A percentile compares a stretch with the other conserved stretches of the same genome.
Conservation (phyloP, 2,113 vertebrate species). For the Laticauda laticaudata region DNA sequence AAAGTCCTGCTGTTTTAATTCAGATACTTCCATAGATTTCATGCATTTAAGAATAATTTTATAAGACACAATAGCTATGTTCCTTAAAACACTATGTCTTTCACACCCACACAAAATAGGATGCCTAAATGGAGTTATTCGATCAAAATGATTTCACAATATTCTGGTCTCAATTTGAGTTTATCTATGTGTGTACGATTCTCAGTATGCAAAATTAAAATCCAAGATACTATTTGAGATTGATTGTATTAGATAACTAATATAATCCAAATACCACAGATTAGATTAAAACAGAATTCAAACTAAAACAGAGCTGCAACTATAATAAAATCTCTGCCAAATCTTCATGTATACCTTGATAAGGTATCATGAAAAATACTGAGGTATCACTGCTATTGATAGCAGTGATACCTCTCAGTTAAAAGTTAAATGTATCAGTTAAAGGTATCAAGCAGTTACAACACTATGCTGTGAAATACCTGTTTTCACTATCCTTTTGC, state of each 20-base stretch:
- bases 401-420: neutral
- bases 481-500: neutral
- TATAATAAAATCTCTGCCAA: neutral
- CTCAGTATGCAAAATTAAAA: constrained; percentile 2
- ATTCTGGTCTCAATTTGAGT: neutral
- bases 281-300: neutral
- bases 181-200: neutral
- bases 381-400: neutral
- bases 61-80: neutral
- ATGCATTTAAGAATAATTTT: constrained; percentile 28
- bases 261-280: neutral
- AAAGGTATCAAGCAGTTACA: neutral
- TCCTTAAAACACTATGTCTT: neutral
- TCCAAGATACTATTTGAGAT: neutral
- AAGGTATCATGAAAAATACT: neutral
- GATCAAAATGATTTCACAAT: constrained; percentile 1
- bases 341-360: neutral
- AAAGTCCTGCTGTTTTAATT: constrained; percentile 39
- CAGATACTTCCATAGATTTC: constrained; percentile 25
- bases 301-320: neutral
- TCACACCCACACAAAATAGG: neutral
- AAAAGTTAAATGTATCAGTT: too few relatives aligned
- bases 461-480: neutral
- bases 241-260: neutral
- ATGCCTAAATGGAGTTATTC: neutral